Evolutionary conservation across 2,113 vertebrate genomes (phyloP).

Genomic region (Patagioenas fasciata): DNA sequence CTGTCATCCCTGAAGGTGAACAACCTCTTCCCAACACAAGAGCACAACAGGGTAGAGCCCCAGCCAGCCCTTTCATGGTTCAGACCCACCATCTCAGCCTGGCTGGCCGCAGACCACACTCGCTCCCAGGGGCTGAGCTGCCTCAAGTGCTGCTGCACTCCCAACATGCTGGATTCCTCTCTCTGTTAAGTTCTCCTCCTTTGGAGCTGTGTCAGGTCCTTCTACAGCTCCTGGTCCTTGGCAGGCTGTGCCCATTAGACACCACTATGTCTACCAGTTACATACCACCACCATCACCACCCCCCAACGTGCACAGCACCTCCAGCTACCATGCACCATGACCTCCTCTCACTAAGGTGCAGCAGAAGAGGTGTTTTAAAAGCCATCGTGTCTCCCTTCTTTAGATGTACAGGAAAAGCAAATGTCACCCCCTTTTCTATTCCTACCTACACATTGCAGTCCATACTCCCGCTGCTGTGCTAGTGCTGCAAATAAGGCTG

Average conservation of each 20-base stretch:
- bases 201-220: neutral
- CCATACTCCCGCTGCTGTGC: neutral
- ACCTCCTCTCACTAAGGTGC: neutral
- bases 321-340: neutral
- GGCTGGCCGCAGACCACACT: accelerated
- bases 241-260: neutral
- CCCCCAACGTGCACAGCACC: too few species aligned
- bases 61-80: neutral
- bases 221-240: neutral
- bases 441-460: neutral
- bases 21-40: neutral
- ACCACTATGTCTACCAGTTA: too few species aligned
- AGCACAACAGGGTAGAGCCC: neutral
- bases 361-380: neutral
- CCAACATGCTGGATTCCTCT: neutral
- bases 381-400: neutral
- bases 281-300: too few species aligned
- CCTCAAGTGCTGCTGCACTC: neutral
- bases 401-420: neutral
- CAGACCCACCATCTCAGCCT: neutral
- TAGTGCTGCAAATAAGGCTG: neutral
- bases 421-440: neutral
- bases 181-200: neutral
- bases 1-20: slow-evolving; percentile 81
- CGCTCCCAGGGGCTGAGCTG: neutral